Evolutionary conservation across 1,140 invertebrate species (phyloP).

Genomic region (Xylocopa sonorina): DNA sequence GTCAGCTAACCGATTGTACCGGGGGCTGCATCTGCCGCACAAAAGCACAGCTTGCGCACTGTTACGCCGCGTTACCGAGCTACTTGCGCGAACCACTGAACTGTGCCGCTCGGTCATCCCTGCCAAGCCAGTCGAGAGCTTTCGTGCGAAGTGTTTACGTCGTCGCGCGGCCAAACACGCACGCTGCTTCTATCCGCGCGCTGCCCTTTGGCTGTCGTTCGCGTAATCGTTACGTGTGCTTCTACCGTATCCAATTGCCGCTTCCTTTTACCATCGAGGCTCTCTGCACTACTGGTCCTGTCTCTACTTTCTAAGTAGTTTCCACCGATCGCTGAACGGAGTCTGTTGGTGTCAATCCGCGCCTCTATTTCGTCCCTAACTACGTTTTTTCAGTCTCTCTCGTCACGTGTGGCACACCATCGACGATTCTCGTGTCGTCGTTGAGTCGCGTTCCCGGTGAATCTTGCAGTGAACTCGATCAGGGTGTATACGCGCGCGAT

Average conservation of each 20-base stretch:
- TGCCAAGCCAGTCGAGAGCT: conserved; percentile 64
- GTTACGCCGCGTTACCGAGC: conserved; percentile 66
- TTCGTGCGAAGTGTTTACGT: conserved; percentile 68
- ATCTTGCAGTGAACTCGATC: neutral
- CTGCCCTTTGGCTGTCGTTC: neutral
- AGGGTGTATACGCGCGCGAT: neutral
- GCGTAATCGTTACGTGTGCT: no score
- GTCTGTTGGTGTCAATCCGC: conserved; percentile 43
- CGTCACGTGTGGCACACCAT: conserved; percentile 6
- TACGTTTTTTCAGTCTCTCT: no score
- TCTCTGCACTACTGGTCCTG: neutral
- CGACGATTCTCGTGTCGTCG: neutral
- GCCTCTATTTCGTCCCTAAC: neutral
- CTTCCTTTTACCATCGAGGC: neutral
- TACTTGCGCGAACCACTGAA: conserved; percentile 61
- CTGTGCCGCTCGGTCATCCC: conserved; percentile 62
- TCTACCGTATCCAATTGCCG: neutral
- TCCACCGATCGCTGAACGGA: neutral
- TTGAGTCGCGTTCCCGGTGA: neutral
- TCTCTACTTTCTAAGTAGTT: neutral
- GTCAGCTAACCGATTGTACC: conserved; percentile 32
- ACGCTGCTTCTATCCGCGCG: conserved; percentile 9
- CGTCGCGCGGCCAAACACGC: conserved; percentile 58
- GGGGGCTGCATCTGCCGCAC: conserved; percentile 60
- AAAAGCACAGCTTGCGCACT: conserved; percentile 69